Evolutionary conservation across 2,797 vertebrate species (phyloP).

Genomic region (Hyperoplus lanceolatus): DNA sequence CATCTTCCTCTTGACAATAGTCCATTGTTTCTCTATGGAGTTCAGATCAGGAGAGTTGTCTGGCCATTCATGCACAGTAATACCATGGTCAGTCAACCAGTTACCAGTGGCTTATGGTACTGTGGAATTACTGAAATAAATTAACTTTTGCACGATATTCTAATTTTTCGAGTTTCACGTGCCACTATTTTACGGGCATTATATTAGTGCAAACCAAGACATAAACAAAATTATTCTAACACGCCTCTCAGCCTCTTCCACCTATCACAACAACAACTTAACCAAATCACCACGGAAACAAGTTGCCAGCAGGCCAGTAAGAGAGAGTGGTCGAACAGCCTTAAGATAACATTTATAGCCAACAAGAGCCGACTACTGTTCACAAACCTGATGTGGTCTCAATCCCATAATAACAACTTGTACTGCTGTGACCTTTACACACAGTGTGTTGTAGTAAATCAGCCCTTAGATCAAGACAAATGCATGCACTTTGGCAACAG

Average conservation of each 20-base stretch:
- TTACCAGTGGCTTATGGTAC: too few species aligned
- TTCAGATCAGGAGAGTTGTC: too few species aligned
- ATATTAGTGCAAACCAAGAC: constrained; percentile 22
- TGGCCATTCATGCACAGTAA: too few species aligned
- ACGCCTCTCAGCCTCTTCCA: constrained; percentile 1
- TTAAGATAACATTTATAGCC: constrained; percentile 24
- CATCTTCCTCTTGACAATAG: too few species aligned
- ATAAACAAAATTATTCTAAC: constrained; percentile 1
- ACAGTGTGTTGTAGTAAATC: constrained; percentile 20
- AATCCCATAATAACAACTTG: constrained; percentile 25
- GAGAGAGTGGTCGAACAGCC: constrained; percentile 10
- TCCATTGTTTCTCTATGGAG: too few species aligned
- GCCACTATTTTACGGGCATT: constrained; percentile 14
- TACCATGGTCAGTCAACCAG: too few species aligned
- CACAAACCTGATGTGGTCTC: constrained; percentile 20
- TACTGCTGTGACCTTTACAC: constrained; percentile 28
- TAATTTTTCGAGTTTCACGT: background rate
- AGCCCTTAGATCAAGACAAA: background rate
- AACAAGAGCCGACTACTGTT: constrained; percentile 31
- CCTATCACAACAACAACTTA: constrained; percentile 9
- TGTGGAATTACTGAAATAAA: too few species aligned
- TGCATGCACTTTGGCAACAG: constrained; percentile 26
- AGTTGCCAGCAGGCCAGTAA: constrained; percentile 15
- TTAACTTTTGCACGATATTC: too few species aligned
- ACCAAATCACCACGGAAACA: constrained; percentile 47